Base-by-base conservation (phyloP, 1,140 invertebrate species). In the Patella vulgata region DNA sequence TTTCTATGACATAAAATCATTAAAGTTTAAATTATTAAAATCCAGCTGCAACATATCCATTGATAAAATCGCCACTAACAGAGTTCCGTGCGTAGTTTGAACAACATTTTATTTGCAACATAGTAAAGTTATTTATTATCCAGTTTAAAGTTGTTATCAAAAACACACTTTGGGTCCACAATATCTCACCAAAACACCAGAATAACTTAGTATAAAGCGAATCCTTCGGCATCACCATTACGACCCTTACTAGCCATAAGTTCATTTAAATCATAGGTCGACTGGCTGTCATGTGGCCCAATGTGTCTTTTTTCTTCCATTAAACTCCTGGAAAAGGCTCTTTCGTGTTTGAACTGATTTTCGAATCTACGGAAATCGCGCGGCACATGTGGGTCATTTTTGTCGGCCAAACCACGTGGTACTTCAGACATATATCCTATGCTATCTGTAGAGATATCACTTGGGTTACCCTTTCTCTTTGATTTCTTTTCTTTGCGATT, bases 331-430 rank as follows among this genome's bases (percentile, higher is more conserved):
- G 75, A 74, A 62, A 81, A 79, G 3, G 72, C 68, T 52, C 69
- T 64, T 59, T 81, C 79, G 56, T 78, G 76, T 52, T 73, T 63
- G 56, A 78, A 74, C 47, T 78, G 72, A 44, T 77, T 77, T 55
- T 75, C 71, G 17, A 68, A 44, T 5, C 66, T 68, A 42, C 74
- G 59, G 51, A 77, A 78, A 57, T 79, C 75, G 28, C 78, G 54
- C 3, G 71, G 71, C 27, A 54, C 54, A 4, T 59, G 54, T 30
- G 63, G 70, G 59, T 43, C 60, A 64, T 39, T 68, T 46, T 44
- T 66, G 65, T 46, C 63, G 57, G 23, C 54, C 60, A 14, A 47
- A 3, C 9, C 30, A 1, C 14, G 46, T 23, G 71, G 67, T 2
- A 73, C 63, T 59, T 81, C 79, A 0, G 79, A 79, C 21, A 52